phyloP scores from a whole-genome alignment of 1,140 invertebrate species.

The Drosophila simulans region DNA sequence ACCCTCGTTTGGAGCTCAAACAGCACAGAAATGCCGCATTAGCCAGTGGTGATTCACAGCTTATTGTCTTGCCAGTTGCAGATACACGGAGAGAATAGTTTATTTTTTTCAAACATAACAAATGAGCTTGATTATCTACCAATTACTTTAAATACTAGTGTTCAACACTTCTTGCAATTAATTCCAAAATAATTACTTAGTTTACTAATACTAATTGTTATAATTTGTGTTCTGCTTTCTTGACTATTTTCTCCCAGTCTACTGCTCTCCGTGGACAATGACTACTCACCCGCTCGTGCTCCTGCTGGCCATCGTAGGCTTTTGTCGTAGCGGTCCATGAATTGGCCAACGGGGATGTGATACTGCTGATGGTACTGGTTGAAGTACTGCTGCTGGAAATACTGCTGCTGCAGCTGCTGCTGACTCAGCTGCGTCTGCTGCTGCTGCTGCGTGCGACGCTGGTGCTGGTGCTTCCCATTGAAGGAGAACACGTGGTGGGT shows the following conservation, averaged over 20 bases:
- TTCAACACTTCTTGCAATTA: too few relatives aligned
- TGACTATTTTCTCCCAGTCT: background rate
- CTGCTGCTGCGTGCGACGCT: conserved; percentile 73
- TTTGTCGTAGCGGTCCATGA: conserved; percentile 81
- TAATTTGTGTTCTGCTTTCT: background rate
- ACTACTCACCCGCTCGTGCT: conserved; percentile 61
- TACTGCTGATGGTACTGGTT: conserved; percentile 76
- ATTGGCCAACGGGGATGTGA: conserved; percentile 67
- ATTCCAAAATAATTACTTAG: too few relatives aligned
- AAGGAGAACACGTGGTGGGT: conserved; percentile 82
- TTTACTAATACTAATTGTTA: background rate
- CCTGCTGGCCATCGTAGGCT: conserved; percentile 76
- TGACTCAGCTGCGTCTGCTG: conserved; percentile 71
- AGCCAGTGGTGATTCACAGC: conserved; percentile 23
- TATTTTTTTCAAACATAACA: background rate
- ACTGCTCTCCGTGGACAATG: background rate
- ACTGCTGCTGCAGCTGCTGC: conserved; percentile 71
- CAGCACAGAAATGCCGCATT: conserved; percentile 20
- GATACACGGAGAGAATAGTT: background rate
- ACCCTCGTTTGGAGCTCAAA: conserved; percentile 30
- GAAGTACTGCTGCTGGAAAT: conserved; percentile 68
- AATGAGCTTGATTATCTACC: background rate
- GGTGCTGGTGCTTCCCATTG: conserved; percentile 75
- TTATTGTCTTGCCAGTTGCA: conserved; percentile 15
- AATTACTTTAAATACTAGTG: too few relatives aligned